phyloP scores from a whole-genome alignment of 2,113 vertebrate species.

The Larimichthys crocea region DNA sequence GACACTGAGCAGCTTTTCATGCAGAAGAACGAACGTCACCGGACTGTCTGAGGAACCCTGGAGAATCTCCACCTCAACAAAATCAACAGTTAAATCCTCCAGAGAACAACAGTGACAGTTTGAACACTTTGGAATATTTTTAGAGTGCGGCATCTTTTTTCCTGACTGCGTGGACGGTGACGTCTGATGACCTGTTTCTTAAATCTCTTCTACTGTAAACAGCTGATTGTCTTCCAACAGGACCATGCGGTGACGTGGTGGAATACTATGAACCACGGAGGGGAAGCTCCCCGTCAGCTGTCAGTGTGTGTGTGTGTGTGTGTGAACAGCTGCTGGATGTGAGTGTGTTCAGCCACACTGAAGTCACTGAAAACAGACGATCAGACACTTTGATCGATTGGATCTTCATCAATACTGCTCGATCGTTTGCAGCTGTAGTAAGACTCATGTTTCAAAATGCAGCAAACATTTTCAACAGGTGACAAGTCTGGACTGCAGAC shows the following conservation, averaged over 20 bases:
- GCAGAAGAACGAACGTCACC: too few relatives aligned
- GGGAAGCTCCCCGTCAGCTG: conserved; percentile 36
- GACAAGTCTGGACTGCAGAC: too few relatives aligned
- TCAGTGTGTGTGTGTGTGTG: neutral
- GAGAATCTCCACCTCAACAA: too few relatives aligned
- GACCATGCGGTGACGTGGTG: neutral
- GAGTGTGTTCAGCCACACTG: neutral
- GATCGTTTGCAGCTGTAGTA: too few relatives aligned
- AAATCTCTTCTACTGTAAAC: neutral
- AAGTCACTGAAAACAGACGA: neutral
- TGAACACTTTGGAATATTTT: too few relatives aligned
- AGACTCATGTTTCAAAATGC: too few relatives aligned
- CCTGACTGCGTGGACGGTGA: neutral
- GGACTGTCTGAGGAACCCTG: too few relatives aligned
- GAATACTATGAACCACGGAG: neutral
- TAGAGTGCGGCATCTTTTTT: too few relatives aligned
- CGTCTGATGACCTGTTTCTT: neutral
- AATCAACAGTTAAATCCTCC: too few relatives aligned
- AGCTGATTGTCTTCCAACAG: conserved; percentile 13
- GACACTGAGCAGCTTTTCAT: too few relatives aligned
- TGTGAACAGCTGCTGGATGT: conserved; percentile 19
- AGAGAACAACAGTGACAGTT: too few relatives aligned
- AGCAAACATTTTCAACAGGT: too few relatives aligned
- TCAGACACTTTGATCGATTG: neutral
- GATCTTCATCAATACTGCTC: neutral